Evolutionary conservation across 2,113 vertebrate genomes (phyloP).

Genomic region (Girardinichthys multiradiatus): DNA sequence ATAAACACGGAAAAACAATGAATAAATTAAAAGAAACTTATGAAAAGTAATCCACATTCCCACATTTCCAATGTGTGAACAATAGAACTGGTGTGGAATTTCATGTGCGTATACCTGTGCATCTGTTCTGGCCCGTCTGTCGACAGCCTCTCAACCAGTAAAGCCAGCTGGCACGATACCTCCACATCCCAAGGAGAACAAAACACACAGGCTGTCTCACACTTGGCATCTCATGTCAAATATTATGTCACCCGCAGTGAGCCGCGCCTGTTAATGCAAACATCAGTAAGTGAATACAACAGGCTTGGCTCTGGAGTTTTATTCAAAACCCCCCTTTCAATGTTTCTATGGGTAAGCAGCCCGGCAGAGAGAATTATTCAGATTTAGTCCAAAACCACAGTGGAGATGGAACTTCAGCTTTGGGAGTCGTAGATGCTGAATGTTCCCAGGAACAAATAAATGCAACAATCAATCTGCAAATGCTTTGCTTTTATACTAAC

Average conservation of each 20-base stretch:
- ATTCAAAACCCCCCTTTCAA: conserved; percentile 26
- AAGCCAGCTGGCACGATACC: conserved; percentile 89
- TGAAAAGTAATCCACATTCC: not conserved
- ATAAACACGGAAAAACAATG: not conserved
- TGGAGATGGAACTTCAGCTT: conserved; percentile 3
- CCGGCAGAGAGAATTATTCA: conserved; percentile 29
- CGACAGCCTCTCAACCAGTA: conserved; percentile 76
- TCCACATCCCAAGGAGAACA: conserved; percentile 78
- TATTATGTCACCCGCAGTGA: conserved; percentile 54
- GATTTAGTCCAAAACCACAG: conserved; percentile 11
- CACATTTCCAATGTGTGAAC: conserved; percentile 4
- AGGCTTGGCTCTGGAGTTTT: conserved; percentile 30
- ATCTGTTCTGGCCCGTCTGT: conserved; percentile 88
- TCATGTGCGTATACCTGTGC: conserved; percentile 86
- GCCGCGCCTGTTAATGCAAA: conserved; percentile 39
- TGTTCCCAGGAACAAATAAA: conserved; percentile 15
- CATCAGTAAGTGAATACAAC: conserved; percentile 57
- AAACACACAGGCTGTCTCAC: conserved; percentile 52
- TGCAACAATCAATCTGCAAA: not conserved
- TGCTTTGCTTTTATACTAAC: not conserved
- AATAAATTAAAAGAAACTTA: not conserved
- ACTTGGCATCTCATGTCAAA: conserved; percentile 69
- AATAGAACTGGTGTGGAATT: conserved; percentile 65
- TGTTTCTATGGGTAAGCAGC: conserved; percentile 25
- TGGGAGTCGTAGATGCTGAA: not conserved